phyloP scores from a whole-genome alignment of 2,797 vertebrate species.

The Trichosurus vulpecula region DNA sequence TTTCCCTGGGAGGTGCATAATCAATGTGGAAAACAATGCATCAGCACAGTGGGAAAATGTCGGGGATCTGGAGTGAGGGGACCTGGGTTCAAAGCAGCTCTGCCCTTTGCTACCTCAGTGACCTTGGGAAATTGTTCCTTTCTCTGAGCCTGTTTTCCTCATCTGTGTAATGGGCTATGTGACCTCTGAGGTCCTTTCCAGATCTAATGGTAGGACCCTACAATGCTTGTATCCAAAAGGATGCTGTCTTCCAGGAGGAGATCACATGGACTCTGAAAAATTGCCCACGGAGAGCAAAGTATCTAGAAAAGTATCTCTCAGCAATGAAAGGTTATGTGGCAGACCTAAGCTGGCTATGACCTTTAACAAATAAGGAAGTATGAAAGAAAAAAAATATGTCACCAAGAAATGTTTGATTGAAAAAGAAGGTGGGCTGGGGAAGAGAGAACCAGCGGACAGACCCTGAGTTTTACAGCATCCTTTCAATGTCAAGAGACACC shows the following conservation, averaged over 20 bases:
- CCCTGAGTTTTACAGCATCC: neutral
- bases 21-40: neutral
- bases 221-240: neutral
- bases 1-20: neutral
- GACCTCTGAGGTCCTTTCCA: neutral
- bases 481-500: neutral
- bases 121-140: neutral
- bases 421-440: neutral
- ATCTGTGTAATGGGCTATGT: neutral
- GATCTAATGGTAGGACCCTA: neutral
- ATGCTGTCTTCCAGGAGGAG: neutral
- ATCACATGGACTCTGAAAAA: neutral
- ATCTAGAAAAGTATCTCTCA: neutral
- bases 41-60: neutral
- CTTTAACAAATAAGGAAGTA: neutral
- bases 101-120: neutral
- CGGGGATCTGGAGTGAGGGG: neutral
- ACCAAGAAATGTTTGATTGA: neutral
- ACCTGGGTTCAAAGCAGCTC: neutral
- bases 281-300: neutral
- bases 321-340: neutral
- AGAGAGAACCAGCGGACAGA: neutral
- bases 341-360: neutral
- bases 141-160: neutral
- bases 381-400: neutral